Evolutionary conservation across 2,888 invertebrate species (phyloP), one percentile per base, ranked within the genome.

Genomic region (Cheilosia variabilis): DNA sequence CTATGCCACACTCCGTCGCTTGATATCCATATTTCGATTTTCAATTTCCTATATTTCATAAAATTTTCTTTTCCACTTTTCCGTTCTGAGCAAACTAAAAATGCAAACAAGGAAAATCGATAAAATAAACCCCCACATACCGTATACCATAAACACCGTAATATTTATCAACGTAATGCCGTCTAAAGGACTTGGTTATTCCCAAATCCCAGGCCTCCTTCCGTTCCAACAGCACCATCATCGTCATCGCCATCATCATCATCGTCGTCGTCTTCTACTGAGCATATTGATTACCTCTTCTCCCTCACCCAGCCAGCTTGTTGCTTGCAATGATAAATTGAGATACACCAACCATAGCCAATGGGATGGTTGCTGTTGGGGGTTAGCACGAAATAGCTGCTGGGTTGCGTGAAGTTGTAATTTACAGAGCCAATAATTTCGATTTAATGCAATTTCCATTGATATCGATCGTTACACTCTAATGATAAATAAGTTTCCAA

Each of bases 401-500:
- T 50, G 62, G 77, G 45, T 69, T 69, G 52, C 55, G 47, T 55
- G 43, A 45, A 47, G 19, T 43, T 31, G 47, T 19, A 45, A 13
- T 15, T 19, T 60, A 24, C 60, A 58, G n/a, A 76, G 62, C 62
- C 69, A 77, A 69, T 77, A 45, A 68, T 53, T 77, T 73, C 60
- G 53, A 53, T 78, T 69, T 63, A 71, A 78, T 79, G 79, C 72
- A 79, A 72, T 79, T 72, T 79, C 65, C 82, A 60, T 65, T 47
- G 53, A 82, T 77, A 82, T 77, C 77, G 77, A 77, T 71, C 77
- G 60, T 60, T 45, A 65, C 17, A 34, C 37, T 52, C 34, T 57
- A 53, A 69, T 66, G 63, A 58, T 77, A 82, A 82, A 65, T 79
- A 79, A 72, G 50, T 83, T 79, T 83, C 68, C 66, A 83, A 79